Evolutionary conservation across 2,888 invertebrate species (phyloP), one percentile per base, ranked within the genome.

Genomic region (Nezara viridula): DNA sequence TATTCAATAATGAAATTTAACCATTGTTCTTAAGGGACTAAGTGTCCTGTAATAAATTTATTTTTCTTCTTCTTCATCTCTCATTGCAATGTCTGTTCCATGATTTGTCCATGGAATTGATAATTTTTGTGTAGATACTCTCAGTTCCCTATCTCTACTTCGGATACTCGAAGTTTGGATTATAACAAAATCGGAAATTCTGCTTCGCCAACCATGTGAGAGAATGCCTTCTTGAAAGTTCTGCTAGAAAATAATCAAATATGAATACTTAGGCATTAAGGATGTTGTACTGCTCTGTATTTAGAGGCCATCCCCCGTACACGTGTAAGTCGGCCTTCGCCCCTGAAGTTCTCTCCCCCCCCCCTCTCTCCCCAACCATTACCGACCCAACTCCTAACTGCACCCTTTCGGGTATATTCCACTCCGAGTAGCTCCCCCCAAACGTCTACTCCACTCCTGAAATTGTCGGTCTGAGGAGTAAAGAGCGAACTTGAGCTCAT

Each of bases 341-440:
- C 66, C 66, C 19, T 7, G 16, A 66, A 66, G 66, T 66, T 66
- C 16, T 66, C 32, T 32, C 66, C 44, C 66, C 66, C 32, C n/a
- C n/a, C n/a, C n/a, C n/a, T n/a, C n/a, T n/a, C n/a, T n/a, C n/a
- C n/a, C 32, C 27, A 66, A 32, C 32, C 32, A 66, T 66, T 66
- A 66, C 66, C 66, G 32, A 7, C 19, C 66, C 27, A 66, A 66
- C 66, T 66, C 66, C 32, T 66, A 66, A 66, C 66, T 66, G 66
- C 32, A 66, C 66, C 66, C 66, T 66, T 66, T 66, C 66, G 32
- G 32, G 19, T 27, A 9, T 60, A 60, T 27, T 27, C 27, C n/a
- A 27, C 60, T 16, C 60, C 12, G 12, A 60, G 27, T 66, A 66
- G 12, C 66, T 66, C 32, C 32, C 66, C 19, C 32, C 66, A 6